Conservation (phyloP, 2,797 vertebrate genomes). For the Euphonia xanthogaster region DNA sequence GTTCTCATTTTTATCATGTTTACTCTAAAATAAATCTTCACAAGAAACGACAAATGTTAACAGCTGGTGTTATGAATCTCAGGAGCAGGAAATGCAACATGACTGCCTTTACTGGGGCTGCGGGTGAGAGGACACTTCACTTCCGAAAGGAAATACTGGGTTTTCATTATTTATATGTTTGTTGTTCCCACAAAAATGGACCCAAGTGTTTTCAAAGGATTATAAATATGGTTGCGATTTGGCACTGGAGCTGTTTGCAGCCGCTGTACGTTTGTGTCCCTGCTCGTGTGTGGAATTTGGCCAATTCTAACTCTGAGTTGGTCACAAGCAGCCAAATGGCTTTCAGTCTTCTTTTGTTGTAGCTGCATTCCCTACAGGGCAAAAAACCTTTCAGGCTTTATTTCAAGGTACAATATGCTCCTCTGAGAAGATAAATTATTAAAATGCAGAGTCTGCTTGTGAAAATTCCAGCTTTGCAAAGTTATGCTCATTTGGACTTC, state of each 20-base stretch:
- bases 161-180: constrained; percentile 59
- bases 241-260: constrained; percentile 40
- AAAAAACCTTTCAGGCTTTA: constrained; percentile 63
- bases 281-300: constrained; percentile 21
- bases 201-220: constrained; percentile 64
- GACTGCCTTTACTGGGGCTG: neutral
- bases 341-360: constrained; percentile 73
- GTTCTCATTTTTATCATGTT: neutral
- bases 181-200: constrained; percentile 68
- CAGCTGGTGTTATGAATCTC: neutral
- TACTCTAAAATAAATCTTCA: neutral
- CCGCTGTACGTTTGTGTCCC: constrained; percentile 40
- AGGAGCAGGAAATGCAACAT: neutral
- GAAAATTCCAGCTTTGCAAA: constrained; percentile 45
- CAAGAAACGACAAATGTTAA: neutral
- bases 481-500: neutral
- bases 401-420: constrained; percentile 54
- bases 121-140: neutral
- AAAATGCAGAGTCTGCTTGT: constrained; percentile 51
- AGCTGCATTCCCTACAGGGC: constrained; percentile 61
- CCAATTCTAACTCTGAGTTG: neutral
- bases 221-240: constrained; percentile 81
- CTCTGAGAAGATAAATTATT: constrained; percentile 66
- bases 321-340: constrained; percentile 57
- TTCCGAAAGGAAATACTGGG: constrained; percentile 34